These are phyloP conservation scores for Rousettus madagascariensis DNA, from an alignment of 2,797 vertebrate species.

Conservation along the genomic window DNA sequence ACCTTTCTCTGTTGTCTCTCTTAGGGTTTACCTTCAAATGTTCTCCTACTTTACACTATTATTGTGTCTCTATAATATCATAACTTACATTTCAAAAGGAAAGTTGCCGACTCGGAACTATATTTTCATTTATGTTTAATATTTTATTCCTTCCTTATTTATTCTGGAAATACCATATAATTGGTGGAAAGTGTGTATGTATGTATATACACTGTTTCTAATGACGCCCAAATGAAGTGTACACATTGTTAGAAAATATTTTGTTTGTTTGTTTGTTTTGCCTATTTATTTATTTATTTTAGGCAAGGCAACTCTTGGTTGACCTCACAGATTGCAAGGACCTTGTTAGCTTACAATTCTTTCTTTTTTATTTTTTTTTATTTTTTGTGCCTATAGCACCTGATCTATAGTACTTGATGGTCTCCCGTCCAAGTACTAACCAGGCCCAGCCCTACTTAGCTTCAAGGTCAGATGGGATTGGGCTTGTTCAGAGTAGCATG, in stretches of 20 bases:
- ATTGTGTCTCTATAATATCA: neutral
- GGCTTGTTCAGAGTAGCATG: no score
- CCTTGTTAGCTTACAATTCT: no score
- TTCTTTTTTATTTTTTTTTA: no score
- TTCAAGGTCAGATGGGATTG: no score
- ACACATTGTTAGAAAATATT: neutral
- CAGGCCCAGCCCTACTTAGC: no score
- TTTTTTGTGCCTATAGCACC: no score
- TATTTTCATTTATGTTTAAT: neutral
- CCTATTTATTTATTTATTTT: no score
- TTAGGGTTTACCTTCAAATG: conserved; percentile 24
- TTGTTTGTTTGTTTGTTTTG: no score
- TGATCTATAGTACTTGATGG: no score
- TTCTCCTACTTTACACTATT: neutral
- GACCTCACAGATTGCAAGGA: no score
- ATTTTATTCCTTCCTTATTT: neutral
- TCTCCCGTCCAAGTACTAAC: no score
- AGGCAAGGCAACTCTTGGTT: no score
- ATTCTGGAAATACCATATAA: neutral
- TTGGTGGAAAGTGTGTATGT: neutral
- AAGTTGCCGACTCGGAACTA: neutral
- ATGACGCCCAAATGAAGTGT: neutral
- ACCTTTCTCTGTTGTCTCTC: conserved; percentile 33
- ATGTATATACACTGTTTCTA: neutral
- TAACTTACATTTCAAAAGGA: conserved; percentile 8